phyloP scores from a whole-genome alignment of 2,888 invertebrate genomes.

The Diadegma fenestrale region DNA sequence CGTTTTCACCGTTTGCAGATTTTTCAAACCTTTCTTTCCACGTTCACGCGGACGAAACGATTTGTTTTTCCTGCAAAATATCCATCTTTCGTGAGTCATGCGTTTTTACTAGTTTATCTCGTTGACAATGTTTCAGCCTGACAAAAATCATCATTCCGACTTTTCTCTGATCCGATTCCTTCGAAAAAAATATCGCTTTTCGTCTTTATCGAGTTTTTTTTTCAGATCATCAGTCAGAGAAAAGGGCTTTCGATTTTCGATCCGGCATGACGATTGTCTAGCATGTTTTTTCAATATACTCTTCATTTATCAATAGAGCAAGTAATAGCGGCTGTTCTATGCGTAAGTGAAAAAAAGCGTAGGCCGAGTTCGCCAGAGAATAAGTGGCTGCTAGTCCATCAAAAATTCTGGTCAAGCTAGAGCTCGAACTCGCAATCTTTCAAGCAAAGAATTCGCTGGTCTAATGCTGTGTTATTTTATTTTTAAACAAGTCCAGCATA shows the following conservation, averaged over 20 bases:
- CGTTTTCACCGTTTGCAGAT: constrained; percentile 96
- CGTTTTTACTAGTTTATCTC: background rate
- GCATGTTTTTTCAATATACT: background rate
- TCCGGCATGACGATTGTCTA: constrained; percentile 10
- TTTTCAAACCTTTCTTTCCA: constrained; percentile 94
- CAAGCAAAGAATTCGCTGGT: constrained; percentile 18
- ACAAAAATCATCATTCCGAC: background rate
- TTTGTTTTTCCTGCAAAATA: constrained; percentile 93
- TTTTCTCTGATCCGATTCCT: constrained; percentile 10
- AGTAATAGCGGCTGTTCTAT: constrained; percentile 47
- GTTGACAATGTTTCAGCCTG: background rate
- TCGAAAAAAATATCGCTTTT: background rate
- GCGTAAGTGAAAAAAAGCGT: constrained; percentile 49
- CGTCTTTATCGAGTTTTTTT: background rate
- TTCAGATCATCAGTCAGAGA: background rate
- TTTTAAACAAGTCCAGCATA: background rate
- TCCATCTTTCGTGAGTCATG: background rate
- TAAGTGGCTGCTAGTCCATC: background rate
- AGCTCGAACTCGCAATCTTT: constrained; percentile 5
- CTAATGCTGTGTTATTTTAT: background rate
- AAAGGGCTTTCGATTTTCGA: constrained; percentile 36
- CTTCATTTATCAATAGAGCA: constrained; percentile 25
- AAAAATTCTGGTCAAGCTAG: background rate
- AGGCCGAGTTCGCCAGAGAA: constrained; percentile 14
- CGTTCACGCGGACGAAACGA: constrained; percentile 95